Conservation (phyloP, 2,888 invertebrate species). For the Antheraea assamensis region DNA sequence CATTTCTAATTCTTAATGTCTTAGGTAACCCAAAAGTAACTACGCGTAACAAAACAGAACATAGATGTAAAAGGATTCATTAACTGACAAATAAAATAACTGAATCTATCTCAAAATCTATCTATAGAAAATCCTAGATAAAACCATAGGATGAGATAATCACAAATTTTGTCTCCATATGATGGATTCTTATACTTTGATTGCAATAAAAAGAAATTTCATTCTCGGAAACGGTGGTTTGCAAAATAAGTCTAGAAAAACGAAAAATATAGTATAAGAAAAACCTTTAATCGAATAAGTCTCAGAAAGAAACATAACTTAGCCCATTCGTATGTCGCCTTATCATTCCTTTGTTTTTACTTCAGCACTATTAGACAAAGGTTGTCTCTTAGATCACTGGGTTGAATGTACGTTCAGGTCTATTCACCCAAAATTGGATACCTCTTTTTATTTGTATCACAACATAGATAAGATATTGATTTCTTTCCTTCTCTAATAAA, state of each 20-base stretch:
- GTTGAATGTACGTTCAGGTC: conserved; percentile 4
- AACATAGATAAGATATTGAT: conserved; percentile 1
- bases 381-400: not conserved
- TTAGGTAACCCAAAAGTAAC: not conserved
- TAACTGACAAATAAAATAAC: not conserved
- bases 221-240: not conserved
- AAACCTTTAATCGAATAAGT: not conserved
- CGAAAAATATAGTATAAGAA: not conserved
- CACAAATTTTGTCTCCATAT: not conserved
- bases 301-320: not conserved
- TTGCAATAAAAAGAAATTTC: not conserved
- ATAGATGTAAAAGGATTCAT: not conserved
- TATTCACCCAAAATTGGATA: not conserved
- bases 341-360: conserved; percentile 3
- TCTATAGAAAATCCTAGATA: not conserved
- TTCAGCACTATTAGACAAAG: conserved; percentile 2
- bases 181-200: not conserved
- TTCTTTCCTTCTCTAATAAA: not conserved
- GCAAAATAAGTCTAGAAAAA: not conserved
- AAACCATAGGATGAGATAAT: not conserved
- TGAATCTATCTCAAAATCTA: not conserved
- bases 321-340: not conserved
- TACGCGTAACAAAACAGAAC: not conserved
- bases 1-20: not conserved
- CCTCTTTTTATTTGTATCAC: conserved; percentile 7